Evolutionary conservation across 2,888 invertebrate species (phyloP), one percentile per base, ranked within the genome.

Genomic region (Mythimna pallens): DNA sequence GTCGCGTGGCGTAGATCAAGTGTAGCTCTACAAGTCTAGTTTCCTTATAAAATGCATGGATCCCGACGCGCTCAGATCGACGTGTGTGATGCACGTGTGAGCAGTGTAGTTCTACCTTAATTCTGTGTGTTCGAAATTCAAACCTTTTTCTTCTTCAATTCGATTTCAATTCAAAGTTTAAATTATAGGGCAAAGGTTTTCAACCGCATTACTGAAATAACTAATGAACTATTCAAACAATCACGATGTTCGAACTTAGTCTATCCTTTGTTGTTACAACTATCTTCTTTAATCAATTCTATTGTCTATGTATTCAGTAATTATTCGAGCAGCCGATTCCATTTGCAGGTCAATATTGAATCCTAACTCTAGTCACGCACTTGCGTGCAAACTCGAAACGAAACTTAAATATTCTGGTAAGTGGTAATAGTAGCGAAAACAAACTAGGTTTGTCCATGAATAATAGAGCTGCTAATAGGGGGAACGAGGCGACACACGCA

Each of bases 321-420:
- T 70, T 73, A 70, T 73, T 70, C 34, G 59, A 22, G 61, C 74
- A 72, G 52, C 65, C 63, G 12, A 65, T 70, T 65, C 54, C 25
- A 61, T 70, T 72, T 66, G 34, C 64, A 47, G 47, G 72, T 55
- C 74, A 70, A 70, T 73, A 76, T 74, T 69, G 62, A 73, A 76
- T 76, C 50, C 57, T 22, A 61, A 73, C 73, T 57, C 67, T n/a
- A 22, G 77, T 71, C 85, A 77, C 83, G 80, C 73, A 83, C 62
- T 71, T 65, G 63, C 77, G 70, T 80, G 86, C 65, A 75, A 75
- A 80, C 73, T 69, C 65, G 57, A 83, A 40, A 47, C 72, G 14
- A 76, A 85, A 80, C 77, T 77, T 80, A 80, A 83, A 83, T 80
- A 85, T 80, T 73, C 76, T 62, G 59, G 64, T 54, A 68, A 68